phyloP scores from a whole-genome alignment of 2,113 vertebrate species.

The Phocoena sinus region DNA sequence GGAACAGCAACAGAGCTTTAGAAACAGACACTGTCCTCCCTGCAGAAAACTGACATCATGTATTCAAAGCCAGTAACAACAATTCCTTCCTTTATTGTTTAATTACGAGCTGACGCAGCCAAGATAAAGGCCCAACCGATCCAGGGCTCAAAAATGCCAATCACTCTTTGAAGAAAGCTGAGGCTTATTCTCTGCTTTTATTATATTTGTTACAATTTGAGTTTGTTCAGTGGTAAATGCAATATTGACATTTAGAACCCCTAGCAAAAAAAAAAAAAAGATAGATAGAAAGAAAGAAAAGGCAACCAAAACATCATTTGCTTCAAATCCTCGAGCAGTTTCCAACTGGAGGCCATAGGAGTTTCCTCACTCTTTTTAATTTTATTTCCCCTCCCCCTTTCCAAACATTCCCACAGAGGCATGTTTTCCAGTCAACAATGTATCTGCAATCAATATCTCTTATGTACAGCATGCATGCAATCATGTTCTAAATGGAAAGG shows the following conservation, averaged over 20 bases:
- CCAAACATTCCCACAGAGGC: conserved; percentile 27
- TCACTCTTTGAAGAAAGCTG: conserved; percentile 35
- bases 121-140: conserved; percentile 51
- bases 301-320: neutral
- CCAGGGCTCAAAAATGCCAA: neutral
- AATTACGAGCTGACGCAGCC: conserved; percentile 46
- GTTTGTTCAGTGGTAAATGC: conserved; percentile 39
- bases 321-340: conserved; percentile 40
- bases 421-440: conserved; percentile 43
- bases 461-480: neutral
- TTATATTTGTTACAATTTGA: conserved; percentile 41
- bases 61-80: conserved; percentile 23
- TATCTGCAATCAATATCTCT: conserved; percentile 33
- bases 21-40: neutral
- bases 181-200: neutral
- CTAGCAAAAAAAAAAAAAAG: neutral
- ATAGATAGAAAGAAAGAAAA: neutral
- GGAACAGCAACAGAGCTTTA: neutral
- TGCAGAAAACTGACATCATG: neutral
- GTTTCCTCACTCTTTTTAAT: conserved; percentile 19
- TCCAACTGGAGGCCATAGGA: neutral
- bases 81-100: conserved; percentile 45
- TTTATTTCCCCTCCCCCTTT: neutral
- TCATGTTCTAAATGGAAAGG: neutral
- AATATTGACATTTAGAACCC: conserved; percentile 60